Conservation (phyloP, 2,113 vertebrate species). For the Phodopus roborovskii region DNA sequence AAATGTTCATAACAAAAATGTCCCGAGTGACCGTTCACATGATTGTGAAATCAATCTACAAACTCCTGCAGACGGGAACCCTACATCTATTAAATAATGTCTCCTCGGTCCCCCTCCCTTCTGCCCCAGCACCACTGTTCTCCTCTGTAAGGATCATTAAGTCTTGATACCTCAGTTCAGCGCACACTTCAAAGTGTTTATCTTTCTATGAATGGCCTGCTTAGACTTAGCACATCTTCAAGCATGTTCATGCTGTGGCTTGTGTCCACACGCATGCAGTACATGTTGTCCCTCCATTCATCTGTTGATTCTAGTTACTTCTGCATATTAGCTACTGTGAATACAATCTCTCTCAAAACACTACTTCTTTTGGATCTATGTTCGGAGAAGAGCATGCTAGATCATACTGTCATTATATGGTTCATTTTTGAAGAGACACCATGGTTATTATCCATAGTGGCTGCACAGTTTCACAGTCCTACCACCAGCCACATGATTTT, state of each 20-base stretch:
- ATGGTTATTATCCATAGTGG: background rate
- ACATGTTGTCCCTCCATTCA: background rate
- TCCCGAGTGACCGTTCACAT: background rate
- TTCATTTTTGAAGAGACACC: background rate
- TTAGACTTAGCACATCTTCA: background rate
- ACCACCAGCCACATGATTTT: background rate
- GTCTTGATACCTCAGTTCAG: background rate
- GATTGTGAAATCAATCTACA: background rate
- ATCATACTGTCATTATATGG: no score
- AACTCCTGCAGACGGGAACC: background rate
- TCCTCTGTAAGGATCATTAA: background rate
- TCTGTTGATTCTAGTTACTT: background rate
- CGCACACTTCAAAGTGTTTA: background rate
- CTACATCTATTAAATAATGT: background rate
- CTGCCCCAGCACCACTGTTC: background rate
- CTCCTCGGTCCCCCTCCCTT: background rate
- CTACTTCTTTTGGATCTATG: background rate
- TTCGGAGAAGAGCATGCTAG: background rate
- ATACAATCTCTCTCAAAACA: background rate
- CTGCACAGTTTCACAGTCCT: background rate
- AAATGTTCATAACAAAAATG: background rate
- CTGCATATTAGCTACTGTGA: background rate
- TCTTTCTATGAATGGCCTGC: background rate
- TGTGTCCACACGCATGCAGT: no score
- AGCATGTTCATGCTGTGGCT: background rate